A percentile compares a stretch with the other conserved stretches of the same genome.
phyloP scores from a whole-genome alignment of 2,797 vertebrate genomes.

The Oreochromis grahami region DNA sequence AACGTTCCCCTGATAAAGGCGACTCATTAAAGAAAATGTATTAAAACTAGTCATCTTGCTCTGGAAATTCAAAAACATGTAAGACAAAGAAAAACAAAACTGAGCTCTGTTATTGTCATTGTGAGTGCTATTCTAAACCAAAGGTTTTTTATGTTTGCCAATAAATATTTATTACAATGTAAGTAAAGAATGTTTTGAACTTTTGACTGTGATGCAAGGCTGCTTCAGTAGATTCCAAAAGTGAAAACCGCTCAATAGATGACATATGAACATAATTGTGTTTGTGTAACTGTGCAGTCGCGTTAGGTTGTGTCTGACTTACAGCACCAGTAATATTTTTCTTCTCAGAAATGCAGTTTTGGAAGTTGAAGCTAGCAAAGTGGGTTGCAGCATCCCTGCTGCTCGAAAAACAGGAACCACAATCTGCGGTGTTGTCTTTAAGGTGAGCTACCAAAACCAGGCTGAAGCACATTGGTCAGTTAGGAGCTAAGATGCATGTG shows the following conservation, averaged over 20 bases:
- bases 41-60: neutral
- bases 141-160: neutral
- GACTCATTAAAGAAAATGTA: neutral
- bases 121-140: neutral
- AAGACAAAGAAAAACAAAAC: neutral
- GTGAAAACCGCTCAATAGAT: neutral
- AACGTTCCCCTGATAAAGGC: neutral
- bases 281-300: neutral
- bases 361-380: slow-evolving; percentile 77
- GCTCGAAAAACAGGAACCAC: slow-evolving; percentile 96
- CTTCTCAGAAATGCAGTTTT: slow-evolving; percentile 83
- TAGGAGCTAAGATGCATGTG: neutral
- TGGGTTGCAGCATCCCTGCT: slow-evolving; percentile 79
- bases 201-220: neutral
- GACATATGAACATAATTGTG: neutral
- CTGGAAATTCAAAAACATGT: neutral
- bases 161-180: no score
- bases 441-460: slow-evolving; percentile 73
- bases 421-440: slow-evolving; percentile 91
- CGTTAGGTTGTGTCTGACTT: neutral
- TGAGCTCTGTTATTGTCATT: neutral
- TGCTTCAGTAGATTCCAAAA: neutral
- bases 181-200: neutral
- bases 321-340: neutral
- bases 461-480: no score